Conservation (phyloP, 2,113 vertebrate species). For the Petrocephalus zakoni region DNA sequence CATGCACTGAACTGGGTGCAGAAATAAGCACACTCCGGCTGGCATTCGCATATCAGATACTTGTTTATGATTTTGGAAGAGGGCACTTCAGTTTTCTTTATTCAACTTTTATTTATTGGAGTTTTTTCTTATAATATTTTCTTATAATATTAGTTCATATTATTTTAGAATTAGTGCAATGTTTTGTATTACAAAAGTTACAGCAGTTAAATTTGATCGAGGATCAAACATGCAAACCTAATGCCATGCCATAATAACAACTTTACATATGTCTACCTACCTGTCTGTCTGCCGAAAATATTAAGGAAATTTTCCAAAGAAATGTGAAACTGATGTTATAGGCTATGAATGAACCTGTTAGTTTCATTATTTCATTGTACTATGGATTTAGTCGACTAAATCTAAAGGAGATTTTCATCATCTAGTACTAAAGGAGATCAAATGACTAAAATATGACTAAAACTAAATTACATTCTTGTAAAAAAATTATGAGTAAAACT, state of each 20-base stretch:
- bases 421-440: no score
- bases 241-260: background rate
- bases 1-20: background rate
- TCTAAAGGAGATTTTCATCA: background rate
- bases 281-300: background rate
- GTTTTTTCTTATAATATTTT: background rate
- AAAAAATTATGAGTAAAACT: no score
- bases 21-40: background rate
- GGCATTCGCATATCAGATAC: background rate
- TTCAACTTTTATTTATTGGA: background rate
- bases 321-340: background rate
- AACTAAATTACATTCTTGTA: no score
- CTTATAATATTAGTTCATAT: background rate
- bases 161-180: background rate
- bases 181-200: no score
- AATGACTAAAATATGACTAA: no score
- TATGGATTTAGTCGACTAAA: background rate
- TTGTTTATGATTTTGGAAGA: background rate
- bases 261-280: background rate
- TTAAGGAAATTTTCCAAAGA: background rate
- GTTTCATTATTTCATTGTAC: background rate
- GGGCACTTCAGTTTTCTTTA: background rate
- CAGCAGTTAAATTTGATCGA: background rate
- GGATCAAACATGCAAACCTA: background rate
- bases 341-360: background rate